A percentile compares a stretch with the other conserved stretches of the same genome.
phyloP scores from a whole-genome alignment of 2,113 vertebrate genomes.

The Mionectes macconnelli region DNA sequence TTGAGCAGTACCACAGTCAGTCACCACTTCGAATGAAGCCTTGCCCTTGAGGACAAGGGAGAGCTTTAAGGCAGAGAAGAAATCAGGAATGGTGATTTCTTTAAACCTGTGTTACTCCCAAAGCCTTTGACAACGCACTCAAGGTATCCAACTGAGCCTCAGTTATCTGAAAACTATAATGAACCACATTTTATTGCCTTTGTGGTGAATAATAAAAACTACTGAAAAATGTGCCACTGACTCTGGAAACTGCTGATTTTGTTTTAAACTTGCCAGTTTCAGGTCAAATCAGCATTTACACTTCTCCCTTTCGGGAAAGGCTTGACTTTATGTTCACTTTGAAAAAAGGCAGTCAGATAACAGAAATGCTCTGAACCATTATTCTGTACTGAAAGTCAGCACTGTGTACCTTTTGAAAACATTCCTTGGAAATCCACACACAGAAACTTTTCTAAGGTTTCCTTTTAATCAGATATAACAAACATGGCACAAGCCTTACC shows the following conservation, averaged over 20 bases:
- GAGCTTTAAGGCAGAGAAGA: neutral
- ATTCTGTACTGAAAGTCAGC: neutral
- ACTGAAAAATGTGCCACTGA: neutral
- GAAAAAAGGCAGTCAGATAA: neutral
- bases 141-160: neutral
- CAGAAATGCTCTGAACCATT: neutral
- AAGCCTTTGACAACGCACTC: neutral
- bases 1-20: neutral
- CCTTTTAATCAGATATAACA: neutral
- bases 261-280: neutral
- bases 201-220: neutral
- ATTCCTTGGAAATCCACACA: neutral
- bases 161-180: neutral
- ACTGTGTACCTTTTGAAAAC: neutral
- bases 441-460: neutral
- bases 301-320: neutral
- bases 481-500: neutral
- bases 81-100: neutral
- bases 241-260: neutral
- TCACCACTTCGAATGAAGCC: neutral
- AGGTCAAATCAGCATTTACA: neutral
- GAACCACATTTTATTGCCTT: neutral
- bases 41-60: neutral
- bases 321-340: neutral
- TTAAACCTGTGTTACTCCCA: neutral